phyloP scores from a whole-genome alignment of 2,888 invertebrate genomes.

The Volucella inanis region DNA sequence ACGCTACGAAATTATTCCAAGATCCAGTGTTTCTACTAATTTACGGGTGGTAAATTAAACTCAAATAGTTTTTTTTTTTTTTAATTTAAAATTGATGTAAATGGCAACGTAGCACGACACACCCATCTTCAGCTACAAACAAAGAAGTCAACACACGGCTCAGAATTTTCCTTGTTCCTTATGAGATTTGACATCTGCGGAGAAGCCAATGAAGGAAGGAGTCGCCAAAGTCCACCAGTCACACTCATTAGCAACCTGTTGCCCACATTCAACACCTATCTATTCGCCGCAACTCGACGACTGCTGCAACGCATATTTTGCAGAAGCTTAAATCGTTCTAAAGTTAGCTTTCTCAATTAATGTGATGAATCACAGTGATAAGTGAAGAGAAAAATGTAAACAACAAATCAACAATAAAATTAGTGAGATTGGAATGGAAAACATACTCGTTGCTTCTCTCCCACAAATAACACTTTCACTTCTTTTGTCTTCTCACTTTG shows the following conservation, averaged over 20 bases:
- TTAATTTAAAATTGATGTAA: background rate
- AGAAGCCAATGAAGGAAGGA: too few species aligned
- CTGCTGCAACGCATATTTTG: background rate
- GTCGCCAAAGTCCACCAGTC: too few species aligned
- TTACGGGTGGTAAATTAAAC: too few species aligned
- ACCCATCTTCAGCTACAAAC: slow-evolving; percentile 41
- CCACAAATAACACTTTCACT: background rate
- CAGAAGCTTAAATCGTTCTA: background rate
- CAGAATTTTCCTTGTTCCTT: background rate
- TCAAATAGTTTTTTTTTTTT: too few species aligned
- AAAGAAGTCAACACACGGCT: slow-evolving; percentile 29
- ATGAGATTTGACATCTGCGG: background rate
- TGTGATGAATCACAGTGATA: background rate
- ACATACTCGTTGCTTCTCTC: background rate
- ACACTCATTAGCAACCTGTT: too few species aligned
- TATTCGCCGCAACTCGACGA: too few species aligned
- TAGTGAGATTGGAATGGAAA: background rate
- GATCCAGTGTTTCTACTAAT: too few species aligned
- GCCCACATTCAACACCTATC: too few species aligned
- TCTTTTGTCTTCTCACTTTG: slow-evolving; percentile 42
- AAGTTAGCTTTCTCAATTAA: slow-evolving; percentile 3
- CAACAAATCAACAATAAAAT: slow-evolving; percentile 33
- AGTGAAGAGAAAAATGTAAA: slow-evolving; percentile 13
- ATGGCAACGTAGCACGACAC: slow-evolving; percentile 35
- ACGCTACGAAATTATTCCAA: too few species aligned